Evolutionary conservation across 2,797 vertebrate genomes (phyloP).

Genomic region (Pelochelys cantorii): DNA sequence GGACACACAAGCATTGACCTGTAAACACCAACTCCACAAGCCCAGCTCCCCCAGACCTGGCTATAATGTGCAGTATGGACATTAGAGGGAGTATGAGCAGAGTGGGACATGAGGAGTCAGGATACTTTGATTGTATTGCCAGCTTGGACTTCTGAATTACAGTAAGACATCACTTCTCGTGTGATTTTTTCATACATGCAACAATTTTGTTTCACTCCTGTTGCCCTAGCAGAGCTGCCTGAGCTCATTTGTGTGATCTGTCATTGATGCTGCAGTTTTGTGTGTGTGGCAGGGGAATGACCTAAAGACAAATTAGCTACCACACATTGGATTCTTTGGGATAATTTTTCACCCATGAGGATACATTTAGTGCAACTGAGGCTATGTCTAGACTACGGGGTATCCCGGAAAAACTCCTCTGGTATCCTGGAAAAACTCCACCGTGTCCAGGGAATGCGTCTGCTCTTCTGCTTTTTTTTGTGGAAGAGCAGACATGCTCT

Average conservation of each 20-base stretch:
- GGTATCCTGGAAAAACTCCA: too few species aligned
- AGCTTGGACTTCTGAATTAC: not conserved
- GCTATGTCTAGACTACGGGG: too few species aligned
- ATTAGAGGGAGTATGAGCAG: not conserved
- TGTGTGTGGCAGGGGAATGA: not conserved
- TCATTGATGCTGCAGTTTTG: too few species aligned
- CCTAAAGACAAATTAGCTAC: not conserved
- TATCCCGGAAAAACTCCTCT: too few species aligned
- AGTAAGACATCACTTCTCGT: not conserved
- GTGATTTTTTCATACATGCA: not conserved
- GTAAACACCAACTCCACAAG: not conserved
- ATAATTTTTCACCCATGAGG: not conserved
- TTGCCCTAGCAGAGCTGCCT: not conserved
- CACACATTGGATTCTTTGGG: not conserved
- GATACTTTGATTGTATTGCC: not conserved
- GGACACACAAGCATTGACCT: not conserved
- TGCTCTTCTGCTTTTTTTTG: too few species aligned
- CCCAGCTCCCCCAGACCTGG: too few species aligned
- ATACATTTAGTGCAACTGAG: not conserved
- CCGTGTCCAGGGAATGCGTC: too few species aligned
- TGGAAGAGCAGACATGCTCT: too few species aligned
- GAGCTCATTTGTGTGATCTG: not conserved
- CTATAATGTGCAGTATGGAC: not conserved
- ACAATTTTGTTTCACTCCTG: not conserved
- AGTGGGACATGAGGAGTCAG: not conserved